Conservation (phyloP, 2,113 vertebrate genomes). For the Antigone vipio region DNA sequence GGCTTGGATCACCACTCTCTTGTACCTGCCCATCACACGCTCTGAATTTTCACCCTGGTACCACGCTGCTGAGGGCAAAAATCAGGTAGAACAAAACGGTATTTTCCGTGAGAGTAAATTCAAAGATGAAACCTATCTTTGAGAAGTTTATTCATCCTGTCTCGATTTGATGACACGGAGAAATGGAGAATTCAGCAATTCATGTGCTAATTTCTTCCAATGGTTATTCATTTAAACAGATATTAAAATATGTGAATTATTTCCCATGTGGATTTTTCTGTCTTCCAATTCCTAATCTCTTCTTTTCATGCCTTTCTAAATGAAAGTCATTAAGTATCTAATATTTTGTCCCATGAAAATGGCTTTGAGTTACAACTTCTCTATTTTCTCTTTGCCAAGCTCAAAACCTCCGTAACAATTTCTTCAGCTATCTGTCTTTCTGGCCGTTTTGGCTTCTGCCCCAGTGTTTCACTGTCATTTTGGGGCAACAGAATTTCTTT, state of each 20-base stretch:
- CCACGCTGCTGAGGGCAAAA: not conserved
- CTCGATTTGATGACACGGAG: not conserved
- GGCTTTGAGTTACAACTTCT: not conserved
- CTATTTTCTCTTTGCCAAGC: not conserved
- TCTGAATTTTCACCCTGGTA: not conserved
- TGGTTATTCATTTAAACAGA: not conserved
- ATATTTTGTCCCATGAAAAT: not conserved
- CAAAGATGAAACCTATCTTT: not conserved
- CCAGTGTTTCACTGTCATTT: not conserved
- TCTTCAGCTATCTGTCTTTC: not conserved
- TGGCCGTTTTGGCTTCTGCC: not conserved
- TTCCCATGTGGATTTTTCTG: constrained; percentile 22
- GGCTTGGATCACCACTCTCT: not conserved
- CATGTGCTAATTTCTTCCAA: constrained; percentile 17
- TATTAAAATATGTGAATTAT: not conserved
- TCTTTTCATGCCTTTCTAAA: constrained; percentile 3
- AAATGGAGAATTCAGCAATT: not conserved
- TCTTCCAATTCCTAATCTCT: constrained; percentile 1
- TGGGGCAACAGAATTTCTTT: not conserved
- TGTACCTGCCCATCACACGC: not conserved
- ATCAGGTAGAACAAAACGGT: not conserved
- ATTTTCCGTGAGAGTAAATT: not conserved
- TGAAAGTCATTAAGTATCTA: not conserved
- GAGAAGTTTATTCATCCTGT: not conserved
- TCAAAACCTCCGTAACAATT: not conserved